Percentiles rank a stretch among this genome's conserved stretches.
These are phyloP conservation scores for Pollimyrus isidori DNA, from an alignment of 2,113 vertebrate genomes.

Conservation along the genomic window DNA sequence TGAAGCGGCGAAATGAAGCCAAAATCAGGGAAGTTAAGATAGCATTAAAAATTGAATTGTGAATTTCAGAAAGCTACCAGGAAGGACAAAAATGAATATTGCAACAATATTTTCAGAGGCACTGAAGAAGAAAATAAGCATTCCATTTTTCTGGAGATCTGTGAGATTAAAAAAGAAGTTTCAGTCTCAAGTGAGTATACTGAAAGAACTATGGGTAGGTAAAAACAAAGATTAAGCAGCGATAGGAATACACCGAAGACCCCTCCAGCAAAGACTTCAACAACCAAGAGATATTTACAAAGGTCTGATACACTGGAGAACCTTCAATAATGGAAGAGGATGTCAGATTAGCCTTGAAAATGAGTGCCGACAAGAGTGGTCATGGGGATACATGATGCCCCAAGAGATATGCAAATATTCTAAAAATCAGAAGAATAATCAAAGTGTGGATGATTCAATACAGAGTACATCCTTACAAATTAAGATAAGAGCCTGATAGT, in stretches of 20 bases:
- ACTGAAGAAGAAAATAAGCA: background rate
- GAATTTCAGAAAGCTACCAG: background rate
- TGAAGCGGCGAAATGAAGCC: background rate
- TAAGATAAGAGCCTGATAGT: background rate
- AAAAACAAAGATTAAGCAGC: background rate
- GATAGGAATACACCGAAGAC: background rate
- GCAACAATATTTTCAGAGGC: background rate
- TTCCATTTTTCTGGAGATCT: background rate
- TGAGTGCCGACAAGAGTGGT: background rate
- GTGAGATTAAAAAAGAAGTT: background rate
- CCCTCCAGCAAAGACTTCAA: background rate
- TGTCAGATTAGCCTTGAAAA: background rate
- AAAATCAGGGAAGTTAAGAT: background rate
- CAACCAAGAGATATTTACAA: background rate
- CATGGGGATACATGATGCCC: background rate
- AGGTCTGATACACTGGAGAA: background rate
- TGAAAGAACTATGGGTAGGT: background rate
- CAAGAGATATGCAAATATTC: background rate
- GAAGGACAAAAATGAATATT: background rate
- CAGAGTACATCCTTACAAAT: background rate
- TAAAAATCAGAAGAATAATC: background rate
- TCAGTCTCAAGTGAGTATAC: background rate
- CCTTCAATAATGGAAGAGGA: background rate
- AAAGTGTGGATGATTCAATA: background rate
- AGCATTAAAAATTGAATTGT: background rate